phyloP scores from a whole-genome alignment of 1,140 invertebrate species.

The Drosophila pseudoobscura region DNA sequence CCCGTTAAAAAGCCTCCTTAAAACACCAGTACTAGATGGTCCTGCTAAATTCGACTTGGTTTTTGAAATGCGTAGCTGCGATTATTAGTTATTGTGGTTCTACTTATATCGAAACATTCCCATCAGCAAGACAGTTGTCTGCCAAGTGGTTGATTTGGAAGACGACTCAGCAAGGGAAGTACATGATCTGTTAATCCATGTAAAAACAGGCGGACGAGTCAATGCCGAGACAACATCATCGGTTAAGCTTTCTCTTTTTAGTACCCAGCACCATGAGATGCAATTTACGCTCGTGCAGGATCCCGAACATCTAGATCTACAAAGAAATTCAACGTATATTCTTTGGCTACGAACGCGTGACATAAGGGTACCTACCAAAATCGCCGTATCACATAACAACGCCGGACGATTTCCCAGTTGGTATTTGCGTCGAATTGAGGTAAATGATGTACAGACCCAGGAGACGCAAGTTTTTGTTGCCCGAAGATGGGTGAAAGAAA shows the following conservation, averaged over 20 bases:
- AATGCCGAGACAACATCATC: conserved; percentile 49
- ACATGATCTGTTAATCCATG: conserved; percentile 41
- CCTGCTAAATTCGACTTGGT: conserved; percentile 31
- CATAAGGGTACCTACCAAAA: conserved; percentile 45
- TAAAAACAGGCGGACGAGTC: conserved; percentile 39
- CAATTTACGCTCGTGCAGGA: conserved; percentile 42
- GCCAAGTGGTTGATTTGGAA: conserved; percentile 12
- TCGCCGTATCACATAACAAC: conserved; percentile 44
- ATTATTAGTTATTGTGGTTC: conserved; percentile 20
- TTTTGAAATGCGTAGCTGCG: conserved; percentile 51
- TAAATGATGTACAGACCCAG: conserved; percentile 41
- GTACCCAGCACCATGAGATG: not conserved
- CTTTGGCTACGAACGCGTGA: conserved; percentile 47
- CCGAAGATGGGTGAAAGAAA: conserved; percentile 25
- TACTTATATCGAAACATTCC: conserved; percentile 2
- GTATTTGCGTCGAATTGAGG: conserved; percentile 38
- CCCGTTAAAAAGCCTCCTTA: not conserved
- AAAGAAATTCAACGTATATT: conserved; percentile 27
- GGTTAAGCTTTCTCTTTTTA: conserved; percentile 19
- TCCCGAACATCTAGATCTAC: conserved; percentile 25
- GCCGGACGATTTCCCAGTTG: conserved; percentile 54
- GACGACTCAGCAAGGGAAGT: conserved; percentile 5
- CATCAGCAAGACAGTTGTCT: conserved; percentile 19
- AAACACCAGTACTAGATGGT: conserved; percentile 8
- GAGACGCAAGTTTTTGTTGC: conserved; percentile 43